Percentiles rank a stretch among this genome's conserved stretches.
phyloP scores from a whole-genome alignment of 2,113 vertebrate genomes.

The Nymphicus hollandicus region DNA sequence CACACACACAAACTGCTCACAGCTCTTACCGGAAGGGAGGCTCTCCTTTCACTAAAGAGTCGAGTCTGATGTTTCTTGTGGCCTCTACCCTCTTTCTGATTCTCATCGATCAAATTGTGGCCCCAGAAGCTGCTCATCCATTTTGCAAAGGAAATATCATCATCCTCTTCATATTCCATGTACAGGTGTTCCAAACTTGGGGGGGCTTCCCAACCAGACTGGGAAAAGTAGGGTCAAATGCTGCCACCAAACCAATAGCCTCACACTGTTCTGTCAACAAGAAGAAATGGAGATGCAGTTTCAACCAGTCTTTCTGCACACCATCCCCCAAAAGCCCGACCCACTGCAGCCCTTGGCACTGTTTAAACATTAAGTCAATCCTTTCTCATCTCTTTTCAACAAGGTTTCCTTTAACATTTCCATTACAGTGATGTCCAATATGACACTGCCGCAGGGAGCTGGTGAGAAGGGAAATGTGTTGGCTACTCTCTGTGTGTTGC shows the following conservation, averaged over 20 bases:
- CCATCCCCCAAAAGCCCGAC: conserved; percentile 43
- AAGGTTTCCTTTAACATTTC: conserved; percentile 83
- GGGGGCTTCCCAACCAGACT: neutral
- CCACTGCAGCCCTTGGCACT: conserved; percentile 46
- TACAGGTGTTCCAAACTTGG: conserved; percentile 50
- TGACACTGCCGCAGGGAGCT: conserved; percentile 70
- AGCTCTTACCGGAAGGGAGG: conserved; percentile 87
- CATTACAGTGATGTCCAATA: conserved; percentile 71
- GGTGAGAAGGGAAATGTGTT: conserved; percentile 58
- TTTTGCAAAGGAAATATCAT: conserved; percentile 93
- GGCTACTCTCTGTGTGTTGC: conserved; percentile 76
- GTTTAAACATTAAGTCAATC: conserved; percentile 79
- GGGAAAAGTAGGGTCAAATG: neutral
- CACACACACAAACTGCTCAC: neutral
- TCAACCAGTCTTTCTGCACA: neutral
- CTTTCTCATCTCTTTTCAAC: conserved; percentile 77
- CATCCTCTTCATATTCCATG: conserved; percentile 89
- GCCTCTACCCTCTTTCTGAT: conserved; percentile 72
- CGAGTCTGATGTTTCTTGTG: conserved; percentile 71
- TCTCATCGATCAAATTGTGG: conserved; percentile 76
- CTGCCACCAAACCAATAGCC: neutral
- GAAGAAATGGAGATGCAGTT: neutral
- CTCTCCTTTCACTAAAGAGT: conserved; percentile 73
- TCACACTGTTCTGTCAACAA: neutral
- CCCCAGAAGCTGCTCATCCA: conserved; percentile 99